Evolutionary conservation across 2,888 invertebrate genomes (phyloP), one percentile per base, ranked within the genome.

Genomic region (Falcaria lacertinaria): DNA sequence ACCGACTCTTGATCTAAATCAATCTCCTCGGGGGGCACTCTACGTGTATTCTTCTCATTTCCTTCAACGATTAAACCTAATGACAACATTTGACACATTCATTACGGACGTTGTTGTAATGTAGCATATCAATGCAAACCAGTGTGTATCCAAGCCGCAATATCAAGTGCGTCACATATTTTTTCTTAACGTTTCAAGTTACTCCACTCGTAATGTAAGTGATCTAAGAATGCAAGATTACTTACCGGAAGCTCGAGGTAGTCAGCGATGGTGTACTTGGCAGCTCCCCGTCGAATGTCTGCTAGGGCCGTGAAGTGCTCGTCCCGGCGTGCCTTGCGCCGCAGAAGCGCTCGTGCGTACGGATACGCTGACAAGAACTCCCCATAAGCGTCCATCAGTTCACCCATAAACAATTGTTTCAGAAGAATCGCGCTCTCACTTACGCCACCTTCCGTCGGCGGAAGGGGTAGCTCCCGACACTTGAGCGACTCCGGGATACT

Each of bases 181-280:
- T 28, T n/a, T n/a, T 28, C 3, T 7, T 28, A 28, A 28, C 7
- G 8, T 19, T 3, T 19, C 8, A 11, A 11, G 7, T 11, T 3
- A 3, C 3, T 11, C 1, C 2, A 11, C 11, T 11, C 3, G 11
- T 28, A 47, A 52, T 54, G 48, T 56, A 57, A 50, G 41, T 46
- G n/a, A 11, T 17, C 5, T 41, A 48, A 49, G 49, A 40, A 49
- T 47, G 52, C 47, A 45, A 42, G 53, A 28, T 11, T 53, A 92
- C 93, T 92, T 74, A 93, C 93, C 92, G 93, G 93, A 75, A 93
- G 76, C 72, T 92, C 91, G 52, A 93, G 90, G 57, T 93, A 90
- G 51, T 92, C 91, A 38, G 90, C 89, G 41, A 93, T 90, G 44
- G 91, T 91, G 73, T 92, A 88, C 66, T 91, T 91, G 45, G 93